phyloP scores from a whole-genome alignment of 2,797 vertebrate species.

The Zalophus californianus region DNA sequence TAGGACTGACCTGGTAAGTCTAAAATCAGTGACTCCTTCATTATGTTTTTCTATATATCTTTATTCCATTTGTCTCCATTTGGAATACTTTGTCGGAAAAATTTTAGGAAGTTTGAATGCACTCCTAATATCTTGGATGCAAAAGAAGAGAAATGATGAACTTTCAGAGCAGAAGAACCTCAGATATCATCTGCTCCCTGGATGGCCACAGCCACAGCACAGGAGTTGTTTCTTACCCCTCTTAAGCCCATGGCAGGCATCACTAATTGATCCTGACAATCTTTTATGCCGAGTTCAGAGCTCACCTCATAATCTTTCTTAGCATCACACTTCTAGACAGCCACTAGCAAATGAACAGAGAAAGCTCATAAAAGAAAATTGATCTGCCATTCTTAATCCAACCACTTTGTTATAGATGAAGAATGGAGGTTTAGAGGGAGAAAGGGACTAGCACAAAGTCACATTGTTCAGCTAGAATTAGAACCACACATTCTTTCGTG shows the following conservation, averaged over 20 bases:
- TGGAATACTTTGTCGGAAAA: conserved; percentile 7
- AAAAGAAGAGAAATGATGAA: conserved; percentile 29
- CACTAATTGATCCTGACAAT: not conserved
- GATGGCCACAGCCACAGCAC: not conserved
- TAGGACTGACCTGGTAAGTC: not conserved
- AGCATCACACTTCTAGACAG: not conserved
- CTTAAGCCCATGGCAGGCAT: not conserved
- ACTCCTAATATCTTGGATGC: not conserved
- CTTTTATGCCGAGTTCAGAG: not conserved
- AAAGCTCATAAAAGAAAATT: not conserved
- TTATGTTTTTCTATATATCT: conserved; percentile 9
- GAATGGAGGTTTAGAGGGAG: not conserved
- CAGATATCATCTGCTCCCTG: not conserved
- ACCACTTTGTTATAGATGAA: not conserved
- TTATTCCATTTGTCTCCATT: not conserved
- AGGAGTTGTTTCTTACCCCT: not conserved
- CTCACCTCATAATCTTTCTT: not conserved
- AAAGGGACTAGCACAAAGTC: not conserved
- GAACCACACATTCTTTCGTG: not conserved
- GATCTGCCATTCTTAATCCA: not conserved
- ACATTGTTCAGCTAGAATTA: not conserved
- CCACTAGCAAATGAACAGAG: not conserved
- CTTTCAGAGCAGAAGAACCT: not conserved
- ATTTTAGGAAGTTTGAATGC: not conserved
- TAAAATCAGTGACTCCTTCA: not conserved